phyloP scores from a whole-genome alignment of 2,888 invertebrate species.

The Ypsolopha sequella region DNA sequence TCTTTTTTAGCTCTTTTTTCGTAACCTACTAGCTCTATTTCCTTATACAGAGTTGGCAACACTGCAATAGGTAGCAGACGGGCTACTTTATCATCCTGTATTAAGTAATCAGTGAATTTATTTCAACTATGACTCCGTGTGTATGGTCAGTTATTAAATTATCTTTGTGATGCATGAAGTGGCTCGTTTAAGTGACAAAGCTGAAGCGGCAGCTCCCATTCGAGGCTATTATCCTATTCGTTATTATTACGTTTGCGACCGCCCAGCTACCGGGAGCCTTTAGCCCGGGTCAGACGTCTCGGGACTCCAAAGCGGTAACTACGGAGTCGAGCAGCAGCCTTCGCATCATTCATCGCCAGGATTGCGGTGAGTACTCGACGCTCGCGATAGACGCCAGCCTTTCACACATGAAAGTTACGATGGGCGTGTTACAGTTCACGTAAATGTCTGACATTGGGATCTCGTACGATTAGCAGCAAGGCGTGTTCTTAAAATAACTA shows the following conservation, averaged over 20 bases:
- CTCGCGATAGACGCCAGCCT: neutral
- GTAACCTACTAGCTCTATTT: too few species aligned
- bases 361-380: slow-evolving; percentile 54
- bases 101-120: slow-evolving; percentile 27
- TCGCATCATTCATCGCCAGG: slow-evolving; percentile 65
- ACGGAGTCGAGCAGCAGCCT: slow-evolving; percentile 65
- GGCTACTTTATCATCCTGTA: neutral
- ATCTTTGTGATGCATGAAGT: slow-evolving; percentile 52
- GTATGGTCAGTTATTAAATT: slow-evolving; percentile 44
- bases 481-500: slow-evolving; percentile 63
- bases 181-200: slow-evolving; percentile 62
- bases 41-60: too few species aligned
- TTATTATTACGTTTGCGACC: slow-evolving; percentile 28
- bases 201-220: slow-evolving; percentile 54
- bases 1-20: too few species aligned
- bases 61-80: too few species aligned
- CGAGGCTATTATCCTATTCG: slow-evolving; percentile 64
- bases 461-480: slow-evolving; percentile 52
- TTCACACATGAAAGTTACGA: slow-evolving; percentile 9
- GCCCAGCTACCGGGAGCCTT: slow-evolving; percentile 46
- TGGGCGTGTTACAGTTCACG: slow-evolving; percentile 10
- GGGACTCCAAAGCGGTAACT: slow-evolving; percentile 66
- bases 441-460: slow-evolving; percentile 54
- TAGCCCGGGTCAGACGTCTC: slow-evolving; percentile 58
- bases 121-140: slow-evolving; percentile 40